These are phyloP conservation scores for Galaxias olidus DNA, from an alignment of 2,797 vertebrate species.

Conservation along the genomic window DNA sequence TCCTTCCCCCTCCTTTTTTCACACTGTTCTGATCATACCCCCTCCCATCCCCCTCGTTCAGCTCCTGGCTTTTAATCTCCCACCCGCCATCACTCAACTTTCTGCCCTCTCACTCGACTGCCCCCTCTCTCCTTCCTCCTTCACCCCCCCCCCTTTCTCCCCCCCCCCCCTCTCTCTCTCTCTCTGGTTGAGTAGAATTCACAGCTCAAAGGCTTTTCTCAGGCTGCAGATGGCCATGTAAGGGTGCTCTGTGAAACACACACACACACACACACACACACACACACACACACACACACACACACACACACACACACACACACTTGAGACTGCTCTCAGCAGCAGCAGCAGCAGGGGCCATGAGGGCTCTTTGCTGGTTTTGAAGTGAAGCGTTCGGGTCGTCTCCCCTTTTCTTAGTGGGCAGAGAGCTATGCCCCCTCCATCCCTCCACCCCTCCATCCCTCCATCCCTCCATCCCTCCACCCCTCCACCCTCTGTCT, in stretches of 20 bases:
- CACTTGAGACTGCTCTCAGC: slow-evolving; percentile 37
- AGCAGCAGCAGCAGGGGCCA: slow-evolving; percentile 30
- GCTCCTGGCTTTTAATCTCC: slow-evolving; percentile 10
- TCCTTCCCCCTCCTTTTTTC: slow-evolving; percentile 9
- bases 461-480: too few relatives aligned
- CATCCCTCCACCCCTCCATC: too few relatives aligned
- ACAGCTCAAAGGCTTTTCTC: slow-evolving; percentile 55
- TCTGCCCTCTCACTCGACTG: slow-evolving; percentile 5
- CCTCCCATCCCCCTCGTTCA: slow-evolving; percentile 1
- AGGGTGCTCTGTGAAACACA: slow-evolving; percentile 18
- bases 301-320: slow-evolving; percentile 22
- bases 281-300: slow-evolving; percentile 26
- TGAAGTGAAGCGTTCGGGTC: too few relatives aligned
- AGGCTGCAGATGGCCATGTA: slow-evolving; percentile 56
- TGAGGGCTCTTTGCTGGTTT: slow-evolving; percentile 37
- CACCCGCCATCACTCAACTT: slow-evolving; percentile 2
- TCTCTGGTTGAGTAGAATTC: slow-evolving; percentile 58
- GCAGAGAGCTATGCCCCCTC: too few relatives aligned
- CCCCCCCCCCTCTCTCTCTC: slow-evolving; percentile 28
- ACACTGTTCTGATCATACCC: slow-evolving; percentile 2
- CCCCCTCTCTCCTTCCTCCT: slow-evolving; percentile 19
- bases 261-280: slow-evolving; percentile 18
- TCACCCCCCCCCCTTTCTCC: too few relatives aligned
- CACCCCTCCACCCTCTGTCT: too few relatives aligned
- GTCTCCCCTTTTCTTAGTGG: too few relatives aligned